These are phyloP conservation scores for Pampus argenteus DNA, from an alignment of 2,797 vertebrate genomes.

Conservation along the genomic window DNA sequence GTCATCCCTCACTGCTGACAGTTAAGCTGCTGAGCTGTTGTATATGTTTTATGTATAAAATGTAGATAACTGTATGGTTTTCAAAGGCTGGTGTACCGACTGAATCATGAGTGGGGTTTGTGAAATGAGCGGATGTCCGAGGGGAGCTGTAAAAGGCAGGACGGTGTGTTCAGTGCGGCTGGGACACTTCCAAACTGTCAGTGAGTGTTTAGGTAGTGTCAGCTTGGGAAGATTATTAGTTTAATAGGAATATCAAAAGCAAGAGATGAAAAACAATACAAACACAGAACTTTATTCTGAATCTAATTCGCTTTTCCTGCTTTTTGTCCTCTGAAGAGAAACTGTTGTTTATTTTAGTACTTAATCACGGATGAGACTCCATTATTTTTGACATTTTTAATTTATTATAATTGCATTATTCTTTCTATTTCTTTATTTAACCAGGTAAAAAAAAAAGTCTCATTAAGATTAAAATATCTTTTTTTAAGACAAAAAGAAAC, in stretches of 20 bases:
- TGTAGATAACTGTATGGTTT: not conserved
- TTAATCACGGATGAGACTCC: too few species aligned
- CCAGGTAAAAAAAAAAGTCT: too few species aligned
- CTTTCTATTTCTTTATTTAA: too few species aligned
- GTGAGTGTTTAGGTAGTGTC: slow-evolving; percentile 52
- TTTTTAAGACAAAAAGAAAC: not conserved
- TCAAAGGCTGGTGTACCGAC: slow-evolving; percentile 21
- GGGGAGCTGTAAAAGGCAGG: slow-evolving; percentile 58
- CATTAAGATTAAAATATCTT: too few species aligned
- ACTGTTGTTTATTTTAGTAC: not conserved
- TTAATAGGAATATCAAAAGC: slow-evolving; percentile 31
- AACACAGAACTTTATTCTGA: not conserved
- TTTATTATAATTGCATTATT: too few species aligned
- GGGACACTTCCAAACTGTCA: slow-evolving; percentile 63
- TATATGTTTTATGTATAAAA: not conserved
- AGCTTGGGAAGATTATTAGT: slow-evolving; percentile 49
- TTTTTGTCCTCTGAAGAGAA: slow-evolving; percentile 5
- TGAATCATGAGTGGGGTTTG: slow-evolving; percentile 27
- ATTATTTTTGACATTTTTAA: too few species aligned
- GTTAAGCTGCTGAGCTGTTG: not conserved
- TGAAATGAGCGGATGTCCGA: slow-evolving; percentile 19
- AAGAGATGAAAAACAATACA: not conserved
- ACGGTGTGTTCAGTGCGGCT: slow-evolving; percentile 50
- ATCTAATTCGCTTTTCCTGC: not conserved
- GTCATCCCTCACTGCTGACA: not conserved